A percentile compares a stretch with the other conserved stretches of the same genome.
Evolutionary conservation across 2,113 vertebrate species (phyloP).

Genomic region (Phoenicopterus ruber): DNA sequence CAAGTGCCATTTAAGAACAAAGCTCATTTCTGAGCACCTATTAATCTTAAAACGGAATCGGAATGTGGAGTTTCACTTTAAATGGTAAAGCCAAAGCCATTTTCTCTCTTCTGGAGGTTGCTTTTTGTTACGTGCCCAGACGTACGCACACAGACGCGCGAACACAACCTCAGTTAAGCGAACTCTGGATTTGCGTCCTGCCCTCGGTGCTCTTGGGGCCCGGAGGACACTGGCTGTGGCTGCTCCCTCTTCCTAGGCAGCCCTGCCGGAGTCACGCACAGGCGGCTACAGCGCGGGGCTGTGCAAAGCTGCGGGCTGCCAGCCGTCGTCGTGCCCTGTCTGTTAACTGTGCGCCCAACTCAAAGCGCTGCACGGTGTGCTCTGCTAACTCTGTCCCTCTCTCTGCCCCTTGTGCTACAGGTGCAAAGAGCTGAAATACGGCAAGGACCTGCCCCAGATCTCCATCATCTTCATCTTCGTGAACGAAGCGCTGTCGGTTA

Average conservation of each 20-base stretch:
- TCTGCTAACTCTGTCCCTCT: background rate
- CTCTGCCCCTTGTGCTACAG: constrained; percentile 54
- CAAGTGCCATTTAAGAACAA: background rate
- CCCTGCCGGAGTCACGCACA: accelerated
- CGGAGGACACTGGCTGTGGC: accelerated
- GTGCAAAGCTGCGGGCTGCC: background rate
- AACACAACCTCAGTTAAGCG: too few relatives aligned
- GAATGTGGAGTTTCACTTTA: background rate
- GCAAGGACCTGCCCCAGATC: constrained; percentile 91
- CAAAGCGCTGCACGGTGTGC: accelerated
- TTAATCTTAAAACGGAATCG: background rate
- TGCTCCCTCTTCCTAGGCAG: background rate
- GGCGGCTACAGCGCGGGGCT: accelerated
- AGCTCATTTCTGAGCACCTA: background rate
- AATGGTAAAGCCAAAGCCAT: background rate
- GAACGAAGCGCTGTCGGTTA: constrained; percentile 95
- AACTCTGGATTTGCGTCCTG: background rate
- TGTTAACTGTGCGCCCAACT: accelerated
- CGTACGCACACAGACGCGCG: accelerated
- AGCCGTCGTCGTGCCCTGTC: accelerated
- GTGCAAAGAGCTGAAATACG: constrained; percentile 88
- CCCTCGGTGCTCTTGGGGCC: background rate
- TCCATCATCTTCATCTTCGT: constrained; percentile 98
- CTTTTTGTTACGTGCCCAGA: background rate
- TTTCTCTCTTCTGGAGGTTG: background rate